A percentile compares a stretch with the other conserved stretches of the same genome.
Conservation (phyloP, 2,113 vertebrate genomes). For the Hemibagrus wyckioides region DNA sequence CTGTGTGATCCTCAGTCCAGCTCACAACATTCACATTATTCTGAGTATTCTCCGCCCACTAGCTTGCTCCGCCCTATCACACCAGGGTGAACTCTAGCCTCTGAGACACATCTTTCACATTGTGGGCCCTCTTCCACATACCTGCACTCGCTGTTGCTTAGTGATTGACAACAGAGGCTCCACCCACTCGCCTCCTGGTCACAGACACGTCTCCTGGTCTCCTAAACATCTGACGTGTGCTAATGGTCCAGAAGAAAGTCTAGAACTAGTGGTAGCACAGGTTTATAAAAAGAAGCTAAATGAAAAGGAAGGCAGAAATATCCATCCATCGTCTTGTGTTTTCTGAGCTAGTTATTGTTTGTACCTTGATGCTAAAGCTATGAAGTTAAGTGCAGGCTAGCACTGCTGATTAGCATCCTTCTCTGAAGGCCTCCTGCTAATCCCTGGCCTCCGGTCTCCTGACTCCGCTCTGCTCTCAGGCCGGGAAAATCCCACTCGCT, state of each 20-base stretch:
- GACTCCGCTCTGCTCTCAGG: conserved; percentile 4
- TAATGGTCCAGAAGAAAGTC: too few species aligned
- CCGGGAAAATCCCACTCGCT: conserved; percentile 42
- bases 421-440: conserved; percentile 16
- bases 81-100: background rate
- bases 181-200: background rate
- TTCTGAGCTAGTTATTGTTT: conserved; percentile 46
- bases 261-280: too few species aligned
- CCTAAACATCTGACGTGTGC: too few species aligned
- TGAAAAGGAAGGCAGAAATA: too few species aligned
- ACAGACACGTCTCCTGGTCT: background rate
- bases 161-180: background rate
- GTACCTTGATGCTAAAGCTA: background rate
- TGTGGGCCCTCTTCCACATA: background rate
- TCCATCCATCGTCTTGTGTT: too few species aligned
- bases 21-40: background rate
- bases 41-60: background rate
- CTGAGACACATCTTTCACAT: background rate
- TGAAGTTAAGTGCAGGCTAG: conserved; percentile 24
- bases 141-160: background rate
- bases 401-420: conserved; percentile 34
- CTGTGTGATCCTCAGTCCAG: background rate
- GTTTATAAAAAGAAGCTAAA: too few species aligned
- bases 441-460: background rate
- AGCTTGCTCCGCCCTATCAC: background rate